Base-by-base conservation (phyloP, 1,140 invertebrate species). In the Heliconius eleuchia region DNA sequence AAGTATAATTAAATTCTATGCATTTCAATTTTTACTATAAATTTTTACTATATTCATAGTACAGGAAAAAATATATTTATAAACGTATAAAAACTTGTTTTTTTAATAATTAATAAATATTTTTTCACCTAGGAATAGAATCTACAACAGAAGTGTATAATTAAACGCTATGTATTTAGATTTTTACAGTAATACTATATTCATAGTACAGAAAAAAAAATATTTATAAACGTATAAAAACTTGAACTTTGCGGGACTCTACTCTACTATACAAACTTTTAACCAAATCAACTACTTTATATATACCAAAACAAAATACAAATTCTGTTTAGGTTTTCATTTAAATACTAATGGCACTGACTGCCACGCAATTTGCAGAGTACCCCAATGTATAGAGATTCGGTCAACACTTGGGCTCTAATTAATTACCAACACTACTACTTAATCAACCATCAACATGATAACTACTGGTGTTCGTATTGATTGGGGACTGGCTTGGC, bases 371-470 rank as follows among this genome's bases (percentile, higher is more conserved):
- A 66, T 66, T 30, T 27, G 23, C 60, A 66, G 27, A 66, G 60
- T 66, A 30, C 60, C 27, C 60, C 60, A 66, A 66, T 66, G 27
- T 30, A 66, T 66, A 27, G 23, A 27, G 60, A 66, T 66, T 66
- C 60, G 60, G 60, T 66, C 27, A 66, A 66, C 60, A 66, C 60
- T 66, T 27, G 23, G 55, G 1, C 13, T 30, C 60, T 30, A 66
- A 66, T 66, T 30, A 66, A 66, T 66, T 66, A 66, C 27, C 13
- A 30, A 66, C 60, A 66, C 60, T 66, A 3, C 57, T 60, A 30
- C 60, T 66, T 66, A 66, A 66, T 66, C 60, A 66, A 66, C 60
- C 60, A 66, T 66, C 60, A 66, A 66, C 60, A 66, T 66, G 60
- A 66, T 66, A 66, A 66, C 60, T 46, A 46, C 42, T 46, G 42